Evolutionary conservation across 2,888 invertebrate genomes (phyloP).

Genomic region (Xiphydria camelus): DNA sequence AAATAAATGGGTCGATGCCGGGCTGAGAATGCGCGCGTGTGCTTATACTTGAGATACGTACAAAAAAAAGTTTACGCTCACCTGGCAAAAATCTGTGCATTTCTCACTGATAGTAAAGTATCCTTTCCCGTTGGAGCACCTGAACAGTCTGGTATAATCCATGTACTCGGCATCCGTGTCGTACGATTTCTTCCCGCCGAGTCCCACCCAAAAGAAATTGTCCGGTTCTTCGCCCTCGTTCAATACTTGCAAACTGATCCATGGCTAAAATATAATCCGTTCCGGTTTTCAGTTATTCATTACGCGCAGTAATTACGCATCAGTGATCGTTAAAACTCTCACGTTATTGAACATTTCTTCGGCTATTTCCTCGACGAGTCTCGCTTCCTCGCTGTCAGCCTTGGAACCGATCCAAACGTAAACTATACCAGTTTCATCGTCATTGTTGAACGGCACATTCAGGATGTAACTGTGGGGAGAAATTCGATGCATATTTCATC

Average conservation of each 20-base stretch:
- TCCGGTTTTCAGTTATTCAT: neutral
- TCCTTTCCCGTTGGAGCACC: conserved; percentile 99
- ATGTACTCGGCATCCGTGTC: conserved; percentile 90
- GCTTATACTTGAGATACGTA: too few relatives aligned
- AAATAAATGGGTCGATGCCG: too few relatives aligned
- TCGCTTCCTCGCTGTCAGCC: conserved; percentile 81
- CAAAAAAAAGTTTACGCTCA: too few relatives aligned
- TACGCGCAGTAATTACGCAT: too few relatives aligned
- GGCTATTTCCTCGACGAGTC: conserved; percentile 87
- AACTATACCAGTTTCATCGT: conserved; percentile 84
- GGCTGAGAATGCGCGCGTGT: too few relatives aligned
- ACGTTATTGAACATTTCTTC: conserved; percentile 91
- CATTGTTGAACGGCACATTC: conserved; percentile 89
- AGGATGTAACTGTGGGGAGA: conserved; percentile 76
- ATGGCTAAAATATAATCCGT: conserved; percentile 49
- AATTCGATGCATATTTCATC: conserved; percentile 9
- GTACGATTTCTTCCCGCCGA: conserved; percentile 88
- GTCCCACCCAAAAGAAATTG: conserved; percentile 97
- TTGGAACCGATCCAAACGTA: conserved; percentile 95
- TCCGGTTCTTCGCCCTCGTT: conserved; percentile 96
- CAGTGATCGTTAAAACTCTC: too few relatives aligned
- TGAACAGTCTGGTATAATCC: conserved; percentile 89
- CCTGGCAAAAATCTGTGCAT: conserved; percentile 97
- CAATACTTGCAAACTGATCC: conserved; percentile 71
- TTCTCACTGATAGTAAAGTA: conserved; percentile 99